These are phyloP conservation scores for Agrochola lota DNA, from an alignment of 2,888 invertebrate species.

Conservation along the genomic window DNA sequence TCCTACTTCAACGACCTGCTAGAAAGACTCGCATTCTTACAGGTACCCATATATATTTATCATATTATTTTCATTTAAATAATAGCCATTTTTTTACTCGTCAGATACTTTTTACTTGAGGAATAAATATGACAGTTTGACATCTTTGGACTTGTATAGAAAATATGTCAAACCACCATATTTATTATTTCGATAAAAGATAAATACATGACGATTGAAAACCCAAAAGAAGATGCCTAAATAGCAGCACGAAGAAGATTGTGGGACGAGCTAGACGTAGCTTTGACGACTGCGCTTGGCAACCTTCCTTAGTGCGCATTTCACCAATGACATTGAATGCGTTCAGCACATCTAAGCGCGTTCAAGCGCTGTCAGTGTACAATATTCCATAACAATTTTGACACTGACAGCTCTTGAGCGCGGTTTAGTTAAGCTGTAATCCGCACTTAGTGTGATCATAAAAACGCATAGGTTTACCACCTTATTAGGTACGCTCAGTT, in stretches of 20 bases:
- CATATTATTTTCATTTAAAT: not conserved
- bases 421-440: no score
- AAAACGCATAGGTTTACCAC: no score
- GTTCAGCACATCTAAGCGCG: no score
- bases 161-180: not conserved
- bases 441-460: not conserved
- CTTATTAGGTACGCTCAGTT: not conserved
- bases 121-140: not conserved
- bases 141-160: not conserved
- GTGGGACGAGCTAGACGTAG: not conserved
- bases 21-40: conserved; percentile 95
- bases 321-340: no score
- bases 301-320: not conserved
- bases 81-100: not conserved
- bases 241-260: no score
- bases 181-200: not conserved
- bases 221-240: not conserved
- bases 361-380: no score
- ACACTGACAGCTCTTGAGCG: no score
- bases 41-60: conserved; percentile 89
- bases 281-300: not conserved
- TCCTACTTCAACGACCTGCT: conserved; percentile 96
- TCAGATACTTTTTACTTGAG: not conserved
- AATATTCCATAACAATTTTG: no score
- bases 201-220: not conserved